Base-by-base conservation (phyloP, 2,113 vertebrate genomes). In the Psittacus erithacus region DNA sequence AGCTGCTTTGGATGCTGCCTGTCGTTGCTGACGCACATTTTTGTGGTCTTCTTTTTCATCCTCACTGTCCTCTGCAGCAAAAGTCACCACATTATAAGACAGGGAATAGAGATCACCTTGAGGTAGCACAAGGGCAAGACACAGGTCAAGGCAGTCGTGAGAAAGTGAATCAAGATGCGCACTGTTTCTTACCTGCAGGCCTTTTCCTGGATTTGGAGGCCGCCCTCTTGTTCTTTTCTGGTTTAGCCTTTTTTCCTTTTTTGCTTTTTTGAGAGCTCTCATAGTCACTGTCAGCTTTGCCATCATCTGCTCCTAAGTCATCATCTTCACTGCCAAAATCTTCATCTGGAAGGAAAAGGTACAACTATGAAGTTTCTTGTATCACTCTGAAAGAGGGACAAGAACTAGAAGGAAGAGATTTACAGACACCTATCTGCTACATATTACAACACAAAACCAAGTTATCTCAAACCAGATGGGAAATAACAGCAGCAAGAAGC, bases 1-100 rank as follows among this genome's bases (percentile, higher is more conserved):
- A 88, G 99, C 99, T 3, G 99, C 99, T 98, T 99, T 99, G 78
- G 99, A 99, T 5, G 99, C 99, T 6, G 99, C 99, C 98, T 99
- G 99, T 65, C 99, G 98, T 76, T 99, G 99, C 81, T 99, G 99
- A 76, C 99, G 99, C 7, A 98, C 98, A 41, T 98, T 99, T 98
- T 99, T 99, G 98, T 98, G 99, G 95, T 99, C 99, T 91, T 99
- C 99, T 73, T 98, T 98, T 76, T 99, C 99, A 20, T 99, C 99
- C 69, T 99, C 99, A 5, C 99, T 99, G 95, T 99, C 99, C 94
- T 99, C 99, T 99, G 93, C 31, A 92, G 96, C 28, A 81, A 79
- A 97, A 97, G 52, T 19, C 68, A 96, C 20, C 71, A 50, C 6
- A 81, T 10, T 24, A 75, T 3, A 95, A 55, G 63, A 35, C 1